A percentile compares a stretch with the other conserved stretches of the same genome.
Conservation (phyloP, 53 echinoderm and acorn worm species). For the Holothuria leucospilota region DNA sequence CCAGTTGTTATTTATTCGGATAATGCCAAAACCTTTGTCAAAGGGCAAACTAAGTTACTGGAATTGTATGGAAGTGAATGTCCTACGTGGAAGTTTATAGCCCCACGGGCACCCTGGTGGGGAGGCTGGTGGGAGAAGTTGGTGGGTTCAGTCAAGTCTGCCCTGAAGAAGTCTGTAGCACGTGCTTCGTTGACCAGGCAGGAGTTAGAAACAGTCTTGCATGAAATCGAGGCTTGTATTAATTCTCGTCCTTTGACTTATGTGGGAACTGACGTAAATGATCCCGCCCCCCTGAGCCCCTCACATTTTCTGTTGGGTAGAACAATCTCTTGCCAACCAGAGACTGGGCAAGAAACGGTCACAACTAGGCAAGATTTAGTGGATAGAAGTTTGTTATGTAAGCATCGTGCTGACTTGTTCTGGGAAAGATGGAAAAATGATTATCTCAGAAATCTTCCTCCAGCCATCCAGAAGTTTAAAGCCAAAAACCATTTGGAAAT, state of each 20-base stretch:
- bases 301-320: conserved; percentile 9
- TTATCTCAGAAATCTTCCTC: conserved; percentile 17
- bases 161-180: conserved; percentile 17
- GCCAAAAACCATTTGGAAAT: background rate
- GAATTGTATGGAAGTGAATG: background rate
- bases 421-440: conserved; percentile 24
- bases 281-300: background rate
- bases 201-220: too few relatives aligned
- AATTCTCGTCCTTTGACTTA: conserved; percentile 17
- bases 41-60: conserved; percentile 8
- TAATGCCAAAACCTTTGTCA: too few relatives aligned
- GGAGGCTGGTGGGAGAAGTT: too few relatives aligned
- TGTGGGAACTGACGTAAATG: conserved; percentile 26
- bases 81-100: conserved; percentile 29
- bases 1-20: too few relatives aligned
- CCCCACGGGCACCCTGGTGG: conserved; percentile 41
- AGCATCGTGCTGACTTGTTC: background rate
- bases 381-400: background rate
- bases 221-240: conserved; percentile 6
- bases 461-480: conserved; percentile 11
- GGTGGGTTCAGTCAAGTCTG: conserved; percentile 44
- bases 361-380: background rate
- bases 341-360: background rate
- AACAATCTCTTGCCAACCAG: background rate
- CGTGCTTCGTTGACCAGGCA: too few relatives aligned